Evolutionary conservation across 1,140 invertebrate genomes (phyloP).

Genomic region (Drosophila arawakana): DNA sequence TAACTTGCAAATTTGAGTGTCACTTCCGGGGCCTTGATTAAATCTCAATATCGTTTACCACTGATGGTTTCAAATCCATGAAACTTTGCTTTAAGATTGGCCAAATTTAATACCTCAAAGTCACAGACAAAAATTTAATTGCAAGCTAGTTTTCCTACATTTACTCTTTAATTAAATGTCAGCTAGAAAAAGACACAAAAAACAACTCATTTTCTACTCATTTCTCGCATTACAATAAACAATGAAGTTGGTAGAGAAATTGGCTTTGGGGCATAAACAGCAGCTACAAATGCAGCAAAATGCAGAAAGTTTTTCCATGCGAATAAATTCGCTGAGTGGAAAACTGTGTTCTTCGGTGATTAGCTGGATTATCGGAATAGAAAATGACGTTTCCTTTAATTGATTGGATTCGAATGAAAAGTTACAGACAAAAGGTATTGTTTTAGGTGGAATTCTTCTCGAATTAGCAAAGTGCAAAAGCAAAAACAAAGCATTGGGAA

Average conservation of each 20-base stretch:
- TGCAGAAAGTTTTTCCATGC: conserved; percentile 52
- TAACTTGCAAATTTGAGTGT: conserved; percentile 20
- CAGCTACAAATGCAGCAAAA: not conserved
- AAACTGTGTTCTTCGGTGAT: conserved; percentile 54
- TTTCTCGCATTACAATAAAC: conserved; percentile 38
- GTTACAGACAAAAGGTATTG: not conserved
- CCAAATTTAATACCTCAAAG: not conserved
- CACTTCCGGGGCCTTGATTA: not conserved
- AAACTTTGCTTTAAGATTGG: not conserved
- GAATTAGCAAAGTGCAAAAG: no score
- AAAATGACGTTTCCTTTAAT: not conserved
- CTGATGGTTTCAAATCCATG: not conserved
- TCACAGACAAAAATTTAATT: not conserved
- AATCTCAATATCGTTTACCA: not conserved
- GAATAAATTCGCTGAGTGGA: conserved; percentile 51
- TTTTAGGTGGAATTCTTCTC: no score
- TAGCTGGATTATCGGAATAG: conserved; percentile 23
- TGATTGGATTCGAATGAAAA: not conserved
- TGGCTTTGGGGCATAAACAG: conserved; percentile 10
- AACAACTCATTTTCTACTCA: conserved; percentile 32
- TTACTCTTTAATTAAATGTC: not conserved
- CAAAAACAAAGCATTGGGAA: no score
- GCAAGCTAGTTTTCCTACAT: conserved; percentile 7
- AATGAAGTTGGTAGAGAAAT: conserved; percentile 32
- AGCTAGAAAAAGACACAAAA: not conserved